Percentiles rank a stretch among this genome's conserved stretches.
Evolutionary conservation across 2,888 invertebrate genomes (phyloP).

Genomic region (Poecilus cupreus): DNA sequence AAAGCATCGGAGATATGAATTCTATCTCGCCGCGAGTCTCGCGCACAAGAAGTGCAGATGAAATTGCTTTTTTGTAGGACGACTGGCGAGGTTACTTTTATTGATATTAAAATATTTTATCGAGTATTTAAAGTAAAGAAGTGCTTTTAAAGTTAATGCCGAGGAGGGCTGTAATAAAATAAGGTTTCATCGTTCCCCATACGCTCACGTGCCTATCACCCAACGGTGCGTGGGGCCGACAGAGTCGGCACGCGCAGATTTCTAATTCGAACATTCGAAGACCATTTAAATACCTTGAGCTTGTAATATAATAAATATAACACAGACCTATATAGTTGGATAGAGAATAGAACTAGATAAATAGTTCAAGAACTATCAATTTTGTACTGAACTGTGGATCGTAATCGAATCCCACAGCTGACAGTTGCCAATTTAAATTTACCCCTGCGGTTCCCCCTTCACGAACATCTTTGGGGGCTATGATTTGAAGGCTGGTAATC

Average conservation of each 20-base stretch:
- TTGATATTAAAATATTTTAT: conserved; percentile 59
- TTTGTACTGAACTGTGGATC: no score
- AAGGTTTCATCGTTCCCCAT: conserved; percentile 42
- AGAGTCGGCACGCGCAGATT: not conserved
- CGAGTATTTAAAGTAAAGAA: conserved; percentile 55
- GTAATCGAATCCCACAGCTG: no score
- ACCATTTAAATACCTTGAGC: no score
- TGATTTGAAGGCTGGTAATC: no score
- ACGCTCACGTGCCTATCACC: conserved; percentile 30
- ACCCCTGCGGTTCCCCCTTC: no score
- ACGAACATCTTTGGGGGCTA: no score
- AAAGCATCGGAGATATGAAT: conserved; percentile 45
- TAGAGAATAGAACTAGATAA: no score
- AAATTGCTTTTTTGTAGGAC: conserved; percentile 52
- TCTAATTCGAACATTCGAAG: not conserved
- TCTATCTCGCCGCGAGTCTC: conserved; percentile 9
- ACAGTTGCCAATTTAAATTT: no score
- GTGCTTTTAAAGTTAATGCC: conserved; percentile 47
- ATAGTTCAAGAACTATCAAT: no score
- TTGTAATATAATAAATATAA: no score
- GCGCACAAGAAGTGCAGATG: conserved; percentile 4
- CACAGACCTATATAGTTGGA: no score
- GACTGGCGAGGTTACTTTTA: conserved; percentile 52
- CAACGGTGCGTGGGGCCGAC: not conserved
- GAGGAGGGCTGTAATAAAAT: conserved; percentile 33